These are phyloP conservation scores for Tonatia bakeri DNA, from an alignment of 2,113 vertebrate genomes.

Conservation along the genomic window DNA sequence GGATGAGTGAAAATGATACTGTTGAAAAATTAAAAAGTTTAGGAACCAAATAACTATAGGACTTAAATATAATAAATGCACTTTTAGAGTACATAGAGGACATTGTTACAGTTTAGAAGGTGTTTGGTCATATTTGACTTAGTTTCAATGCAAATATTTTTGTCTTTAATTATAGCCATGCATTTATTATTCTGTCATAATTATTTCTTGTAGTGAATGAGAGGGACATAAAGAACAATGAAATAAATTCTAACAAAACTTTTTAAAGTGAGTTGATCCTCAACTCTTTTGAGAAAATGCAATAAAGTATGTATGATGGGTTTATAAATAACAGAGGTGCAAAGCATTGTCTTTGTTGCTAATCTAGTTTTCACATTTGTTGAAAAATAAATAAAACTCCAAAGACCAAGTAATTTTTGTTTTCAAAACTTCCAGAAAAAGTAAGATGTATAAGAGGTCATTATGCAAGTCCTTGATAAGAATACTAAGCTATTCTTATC, in stretches of 20 bases:
- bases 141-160: not conserved
- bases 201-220: not conserved
- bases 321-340: not conserved
- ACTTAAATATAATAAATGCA: not conserved
- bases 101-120: not conserved
- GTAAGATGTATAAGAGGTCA: not conserved
- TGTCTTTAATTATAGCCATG: not conserved
- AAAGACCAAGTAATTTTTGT: not conserved
- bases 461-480: not conserved
- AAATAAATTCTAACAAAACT: slow-evolving; percentile 3
- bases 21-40: not conserved
- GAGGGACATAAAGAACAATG: not conserved
- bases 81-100: not conserved
- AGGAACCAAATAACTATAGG: not conserved
- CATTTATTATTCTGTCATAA: slow-evolving; percentile 8
- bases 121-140: not conserved
- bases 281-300: not conserved
- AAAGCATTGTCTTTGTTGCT: not conserved
- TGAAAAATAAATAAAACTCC: not conserved
- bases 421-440: not conserved
- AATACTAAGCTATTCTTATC: not conserved
- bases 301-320: not conserved
- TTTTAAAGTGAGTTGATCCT: not conserved
- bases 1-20: not conserved
- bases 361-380: not conserved